phyloP scores from a whole-genome alignment of 2,113 vertebrate genomes.

The Gymnarchus niloticus region DNA sequence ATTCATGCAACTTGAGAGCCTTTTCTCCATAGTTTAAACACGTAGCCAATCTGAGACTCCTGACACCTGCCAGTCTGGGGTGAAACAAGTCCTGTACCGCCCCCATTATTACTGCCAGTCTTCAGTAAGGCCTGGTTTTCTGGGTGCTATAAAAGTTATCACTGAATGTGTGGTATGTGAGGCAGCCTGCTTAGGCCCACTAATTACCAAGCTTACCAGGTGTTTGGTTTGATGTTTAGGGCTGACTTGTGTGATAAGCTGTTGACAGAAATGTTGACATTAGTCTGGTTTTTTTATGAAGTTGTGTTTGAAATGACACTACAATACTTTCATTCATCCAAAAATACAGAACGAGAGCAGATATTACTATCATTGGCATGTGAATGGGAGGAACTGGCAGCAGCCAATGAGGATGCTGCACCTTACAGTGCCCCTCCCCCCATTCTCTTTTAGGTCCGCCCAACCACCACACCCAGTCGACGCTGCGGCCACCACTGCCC shows the following conservation, averaged over 20 bases:
- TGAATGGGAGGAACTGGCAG: neutral
- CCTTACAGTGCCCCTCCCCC: neutral
- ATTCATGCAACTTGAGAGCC: neutral
- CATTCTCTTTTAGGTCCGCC: constrained; percentile 71
- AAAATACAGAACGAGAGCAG: neutral
- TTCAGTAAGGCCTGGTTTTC: neutral
- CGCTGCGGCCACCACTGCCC: constrained; percentile 87
- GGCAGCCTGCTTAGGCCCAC: neutral
- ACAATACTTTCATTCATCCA: neutral
- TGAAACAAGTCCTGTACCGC: neutral
- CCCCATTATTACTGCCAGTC: neutral
- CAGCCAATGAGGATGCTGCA: neutral
- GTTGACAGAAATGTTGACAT: neutral
- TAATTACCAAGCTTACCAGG: neutral
- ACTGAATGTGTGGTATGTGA: neutral
- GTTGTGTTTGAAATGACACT: neutral
- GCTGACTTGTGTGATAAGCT: neutral
- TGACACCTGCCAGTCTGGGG: neutral
- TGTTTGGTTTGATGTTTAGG: constrained; percentile 10
- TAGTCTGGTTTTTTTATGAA: neutral
- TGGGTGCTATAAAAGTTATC: neutral
- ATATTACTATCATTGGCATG: no score
- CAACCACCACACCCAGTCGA: constrained; percentile 94
- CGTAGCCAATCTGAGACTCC: neutral
- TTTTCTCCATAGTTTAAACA: neutral